phyloP scores from a whole-genome alignment of 1,140 invertebrate species.

The Littorina saxatilis region DNA sequence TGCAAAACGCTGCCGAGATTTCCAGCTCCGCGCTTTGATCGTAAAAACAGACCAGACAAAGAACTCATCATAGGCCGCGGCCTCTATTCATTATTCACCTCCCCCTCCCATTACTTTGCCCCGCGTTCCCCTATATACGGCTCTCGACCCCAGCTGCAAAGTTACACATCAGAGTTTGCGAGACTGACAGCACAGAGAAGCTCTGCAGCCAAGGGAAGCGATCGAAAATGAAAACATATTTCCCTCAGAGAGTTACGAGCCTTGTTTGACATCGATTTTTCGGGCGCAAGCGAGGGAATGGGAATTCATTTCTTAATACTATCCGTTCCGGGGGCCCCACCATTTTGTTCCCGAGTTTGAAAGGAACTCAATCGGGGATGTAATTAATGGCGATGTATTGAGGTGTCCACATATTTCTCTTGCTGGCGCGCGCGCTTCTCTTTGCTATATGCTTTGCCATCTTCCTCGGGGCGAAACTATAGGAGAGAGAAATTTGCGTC shows the following conservation, averaged over 20 bases:
- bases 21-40: no score
- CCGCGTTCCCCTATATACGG: no score
- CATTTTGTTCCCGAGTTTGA: neutral
- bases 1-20: neutral
- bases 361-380: slow-evolving; percentile 13
- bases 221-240: slow-evolving; percentile 21
- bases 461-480: neutral
- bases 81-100: no score
- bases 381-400: neutral
- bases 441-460: neutral
- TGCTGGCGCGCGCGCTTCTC: neutral
- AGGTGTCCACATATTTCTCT: slow-evolving; percentile 3
- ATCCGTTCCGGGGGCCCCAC: neutral
- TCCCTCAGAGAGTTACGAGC: neutral
- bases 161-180: no score
- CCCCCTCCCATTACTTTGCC: no score
- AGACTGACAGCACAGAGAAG: no score
- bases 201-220: neutral
- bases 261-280: neutral
- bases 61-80: no score
- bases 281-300: neutral
- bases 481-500: neutral
- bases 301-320: slow-evolving; percentile 18
- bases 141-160: no score
- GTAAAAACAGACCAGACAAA: no score